A percentile compares a stretch with the other conserved stretches of the same genome.
Evolutionary conservation across 2,888 invertebrate genomes (phyloP).

Genomic region (Drosophila sordidula): DNA sequence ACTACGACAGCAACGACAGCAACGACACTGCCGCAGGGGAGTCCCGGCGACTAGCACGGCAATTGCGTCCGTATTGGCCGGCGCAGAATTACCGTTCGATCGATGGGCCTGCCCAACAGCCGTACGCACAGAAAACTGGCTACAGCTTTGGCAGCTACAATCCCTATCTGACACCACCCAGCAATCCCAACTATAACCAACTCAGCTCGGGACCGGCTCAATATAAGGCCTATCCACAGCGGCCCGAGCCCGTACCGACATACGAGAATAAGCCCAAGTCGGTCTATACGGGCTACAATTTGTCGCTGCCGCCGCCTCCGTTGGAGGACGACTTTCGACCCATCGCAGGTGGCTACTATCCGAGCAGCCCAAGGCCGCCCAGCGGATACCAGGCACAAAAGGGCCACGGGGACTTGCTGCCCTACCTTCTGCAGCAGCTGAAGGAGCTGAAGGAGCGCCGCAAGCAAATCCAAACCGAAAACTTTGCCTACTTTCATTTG

Average conservation of each 20-base stretch:
- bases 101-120: conserved; percentile 60
- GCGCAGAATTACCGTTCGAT: conserved; percentile 74
- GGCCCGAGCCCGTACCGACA: conserved; percentile 1
- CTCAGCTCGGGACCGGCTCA: conserved; percentile 50
- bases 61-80: conserved; percentile 78
- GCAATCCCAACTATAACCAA: conserved; percentile 69
- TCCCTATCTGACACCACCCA: conserved; percentile 82
- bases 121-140: conserved; percentile 45
- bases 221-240: conserved; percentile 55
- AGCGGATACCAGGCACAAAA: conserved; percentile 48
- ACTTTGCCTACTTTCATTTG: conserved; percentile 85
- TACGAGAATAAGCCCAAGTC: conserved; percentile 61
- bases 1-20: conserved; percentile 17
- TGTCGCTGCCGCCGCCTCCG: conserved; percentile 75
- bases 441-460: conserved; percentile 82
- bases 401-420: conserved; percentile 68
- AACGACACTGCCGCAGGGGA: conserved; percentile 74
- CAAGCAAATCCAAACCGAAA: conserved; percentile 78
- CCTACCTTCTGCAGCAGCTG: conserved; percentile 80
- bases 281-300: conserved; percentile 76
- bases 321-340: conserved; percentile 78
- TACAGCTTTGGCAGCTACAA: conserved; percentile 80
- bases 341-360: conserved; percentile 72
- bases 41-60: conserved; percentile 79
- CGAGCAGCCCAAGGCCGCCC: conserved; percentile 56